Percentiles rank a stretch among this genome's conserved stretches.
phyloP scores from a whole-genome alignment of 1,140 invertebrate species.

The honey bee (Apis mellifera) region DNA sequence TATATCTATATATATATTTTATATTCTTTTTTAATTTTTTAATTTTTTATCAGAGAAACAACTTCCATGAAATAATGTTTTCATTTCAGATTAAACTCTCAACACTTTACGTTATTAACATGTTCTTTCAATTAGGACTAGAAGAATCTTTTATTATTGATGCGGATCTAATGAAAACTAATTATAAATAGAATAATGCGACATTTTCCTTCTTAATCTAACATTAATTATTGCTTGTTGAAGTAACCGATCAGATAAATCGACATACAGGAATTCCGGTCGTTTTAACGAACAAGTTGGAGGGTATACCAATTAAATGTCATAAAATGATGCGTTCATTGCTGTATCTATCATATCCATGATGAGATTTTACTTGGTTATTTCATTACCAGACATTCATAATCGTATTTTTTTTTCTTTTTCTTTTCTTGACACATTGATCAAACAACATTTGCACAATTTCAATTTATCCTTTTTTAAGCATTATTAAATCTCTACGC shows the following conservation, averaged over 20 bases:
- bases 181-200: constrained; percentile 16
- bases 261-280: constrained; percentile 58
- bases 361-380: constrained; percentile 1
- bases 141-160: background rate
- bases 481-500: too few relatives aligned
- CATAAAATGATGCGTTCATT: constrained; percentile 19
- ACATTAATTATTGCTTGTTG: constrained; percentile 44
- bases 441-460: background rate
- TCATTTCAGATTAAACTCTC: background rate
- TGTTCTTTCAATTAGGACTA: background rate
- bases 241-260: constrained; percentile 58
- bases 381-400: background rate
- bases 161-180: constrained; percentile 24
- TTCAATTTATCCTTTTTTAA: background rate
- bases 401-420: background rate
- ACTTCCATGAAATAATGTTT: background rate
- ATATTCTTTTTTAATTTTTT: background rate
- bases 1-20: background rate
- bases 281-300: constrained; percentile 56
- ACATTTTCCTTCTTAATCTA: constrained; percentile 43
- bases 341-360: background rate
- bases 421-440: background rate
- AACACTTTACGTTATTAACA: background rate
- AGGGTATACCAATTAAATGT: constrained; percentile 62
- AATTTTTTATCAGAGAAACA: background rate